Percentiles rank a stretch among this genome's conserved stretches.
Evolutionary conservation across 2,797 vertebrate species (phyloP).

Genomic region (Rhinella marina): DNA sequence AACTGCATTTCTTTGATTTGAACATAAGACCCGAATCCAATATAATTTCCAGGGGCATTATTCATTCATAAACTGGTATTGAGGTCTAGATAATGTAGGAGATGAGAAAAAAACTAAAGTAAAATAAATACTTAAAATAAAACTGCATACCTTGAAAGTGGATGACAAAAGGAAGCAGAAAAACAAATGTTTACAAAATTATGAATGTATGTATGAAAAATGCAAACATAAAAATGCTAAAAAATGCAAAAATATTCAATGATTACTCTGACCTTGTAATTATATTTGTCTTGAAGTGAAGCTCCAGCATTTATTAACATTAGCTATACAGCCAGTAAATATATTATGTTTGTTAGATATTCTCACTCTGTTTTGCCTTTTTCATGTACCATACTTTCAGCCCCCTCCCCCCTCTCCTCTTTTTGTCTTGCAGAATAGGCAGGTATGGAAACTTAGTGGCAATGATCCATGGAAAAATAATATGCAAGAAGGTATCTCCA

Average conservation of each 20-base stretch:
- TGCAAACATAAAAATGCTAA: conserved; percentile 1
- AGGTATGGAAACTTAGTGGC: no score
- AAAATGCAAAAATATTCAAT: not conserved
- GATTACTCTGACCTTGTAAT: not conserved
- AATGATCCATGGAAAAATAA: no score
- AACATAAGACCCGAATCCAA: not conserved
- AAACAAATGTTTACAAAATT: conserved; percentile 72
- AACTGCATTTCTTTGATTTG: not conserved
- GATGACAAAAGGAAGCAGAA: conserved; percentile 69
- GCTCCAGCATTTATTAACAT: not conserved
- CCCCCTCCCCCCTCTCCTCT: no score
- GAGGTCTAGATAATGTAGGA: not conserved
- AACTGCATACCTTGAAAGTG: conserved; percentile 70
- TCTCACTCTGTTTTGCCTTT: not conserved
- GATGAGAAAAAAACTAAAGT: conserved; percentile 15
- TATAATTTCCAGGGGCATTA: not conserved
- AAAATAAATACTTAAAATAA: conserved; percentile 20
- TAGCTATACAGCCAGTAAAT: not conserved
- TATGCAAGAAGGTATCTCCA: no score
- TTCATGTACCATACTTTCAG: not conserved
- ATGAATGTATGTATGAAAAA: conserved; percentile 61
- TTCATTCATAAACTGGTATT: not conserved
- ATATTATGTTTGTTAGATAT: not conserved
- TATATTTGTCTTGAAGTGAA: not conserved
- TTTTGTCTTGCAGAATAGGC: no score